Conservation (phyloP, 2,888 invertebrate species). For the Drosophila acutilabella region DNA sequence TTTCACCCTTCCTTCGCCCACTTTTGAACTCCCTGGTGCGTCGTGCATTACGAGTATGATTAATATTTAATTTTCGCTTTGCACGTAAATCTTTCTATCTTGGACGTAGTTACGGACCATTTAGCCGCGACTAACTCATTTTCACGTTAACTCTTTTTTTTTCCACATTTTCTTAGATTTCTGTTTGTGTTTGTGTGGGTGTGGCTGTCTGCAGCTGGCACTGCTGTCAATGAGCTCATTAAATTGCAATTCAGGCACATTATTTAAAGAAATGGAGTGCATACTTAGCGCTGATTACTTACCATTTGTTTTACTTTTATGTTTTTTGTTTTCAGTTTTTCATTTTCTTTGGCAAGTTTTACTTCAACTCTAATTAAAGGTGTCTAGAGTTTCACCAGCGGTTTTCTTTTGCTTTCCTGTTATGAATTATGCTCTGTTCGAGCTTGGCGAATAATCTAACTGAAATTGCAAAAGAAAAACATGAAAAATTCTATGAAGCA, state of each 20-base stretch:
- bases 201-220: slow-evolving; percentile 17
- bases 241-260: slow-evolving; percentile 70
- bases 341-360: slow-evolving; percentile 25
- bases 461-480: slow-evolving; percentile 12
- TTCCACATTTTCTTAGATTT: neutral
- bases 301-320: slow-evolving; percentile 34
- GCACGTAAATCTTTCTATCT: slow-evolving; percentile 48
- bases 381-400: slow-evolving; percentile 49
- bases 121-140: slow-evolving; percentile 52
- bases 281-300: slow-evolving; percentile 53
- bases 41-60: slow-evolving; percentile 37
- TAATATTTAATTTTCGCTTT: slow-evolving; percentile 59
- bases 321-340: slow-evolving; percentile 8
- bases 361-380: slow-evolving; percentile 65
- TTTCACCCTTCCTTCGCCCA: neutral
- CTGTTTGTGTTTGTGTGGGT: neutral
- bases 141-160: slow-evolving; percentile 15
- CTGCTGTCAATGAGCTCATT: slow-evolving; percentile 76
- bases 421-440: slow-evolving; percentile 33
- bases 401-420: slow-evolving; percentile 16
- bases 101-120: slow-evolving; percentile 57
- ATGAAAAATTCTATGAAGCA: slow-evolving; percentile 28
- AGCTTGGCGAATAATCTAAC: slow-evolving; percentile 41
- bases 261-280: slow-evolving; percentile 57
- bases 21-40: slow-evolving; percentile 18